Evolutionary conservation across 2,888 invertebrate species (phyloP), one percentile per base, ranked within the genome.

Genomic region (Torymus aiolomorphi): DNA sequence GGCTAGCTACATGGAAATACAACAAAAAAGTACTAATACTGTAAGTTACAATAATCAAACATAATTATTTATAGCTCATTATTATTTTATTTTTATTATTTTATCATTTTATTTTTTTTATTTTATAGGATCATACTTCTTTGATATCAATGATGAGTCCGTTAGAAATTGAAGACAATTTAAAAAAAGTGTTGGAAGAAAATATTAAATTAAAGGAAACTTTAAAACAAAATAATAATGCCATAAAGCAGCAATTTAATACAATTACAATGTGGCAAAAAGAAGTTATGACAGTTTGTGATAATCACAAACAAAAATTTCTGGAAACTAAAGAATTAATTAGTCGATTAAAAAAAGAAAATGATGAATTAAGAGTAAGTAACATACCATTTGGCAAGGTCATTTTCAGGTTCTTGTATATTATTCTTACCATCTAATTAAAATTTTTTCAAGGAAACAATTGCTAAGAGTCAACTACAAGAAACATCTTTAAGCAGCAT

Each of bases 231-330:
- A 95, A 94, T 86, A 95, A 94, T 84, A 90, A 92, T 63, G 93
- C 93, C 0, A 93, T 95, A 93, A 94, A 94, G 85, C 92, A 93
- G 65, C 94, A 95, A 88, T 93, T 94, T 83, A 90, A 92, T 52
- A 91, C 92, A 67, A 91, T 95, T 57, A 91, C 92, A 0, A 91
- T 91, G 0, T 94, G 94, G 90, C 94, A 94, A 84, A 93, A 94
- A 61, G 94, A 94, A 82, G 93, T 95, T 85, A 90, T 93, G 86
- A 92, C 92, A 83, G 93, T 94, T 0, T 93, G 94, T 80, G 90
- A 92, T 65, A 87, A 92, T 83, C 94, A 95, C 79, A 94, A 93
- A 84, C 92, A 92, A 83, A 95, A 95, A 89, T 94, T 95, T 88
- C 91, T 92, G 14, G 94, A 95, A 88, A 94, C 94, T 0, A 93